Base-by-base conservation (phyloP, 2,797 vertebrate genomes). In the Sebastiscus albofasciatus region DNA sequence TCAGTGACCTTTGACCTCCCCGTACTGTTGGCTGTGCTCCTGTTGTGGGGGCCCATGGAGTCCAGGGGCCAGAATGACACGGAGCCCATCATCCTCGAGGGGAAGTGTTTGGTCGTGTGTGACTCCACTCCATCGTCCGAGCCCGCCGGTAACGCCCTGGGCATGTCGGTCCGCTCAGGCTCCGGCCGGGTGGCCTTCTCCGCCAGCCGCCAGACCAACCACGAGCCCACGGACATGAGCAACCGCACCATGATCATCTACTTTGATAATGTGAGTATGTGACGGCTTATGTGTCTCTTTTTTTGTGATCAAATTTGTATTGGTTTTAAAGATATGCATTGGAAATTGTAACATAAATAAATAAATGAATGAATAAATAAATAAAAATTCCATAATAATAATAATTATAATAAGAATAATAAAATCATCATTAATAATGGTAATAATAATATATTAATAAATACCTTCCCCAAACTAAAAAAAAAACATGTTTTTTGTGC, bases 221-320 rank as follows among this genome's bases (percentile, higher is more conserved):
- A 96, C 8, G 96, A 97, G 84, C 96, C 96, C 65, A 96, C 96
- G 1, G 96, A 96, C 86, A 96, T 96, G 96, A 96, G 96, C 93
- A 97, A 97, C 77, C 95, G 95, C 82, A 96, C 95, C 77, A 96
- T 96, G 95, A 96, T 96, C 86, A 96, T 96, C 94, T 96, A 96
- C 90, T 97, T 97, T 68, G 96, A 97, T 79, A 95, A 96, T 82
- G 96, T 97, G 84, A 94, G 90, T 90, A 27, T 29, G 9, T 13
- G 22, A 36, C 10, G 31, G 13, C 33, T 64, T 7, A 2, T 33
- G 26, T 46, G 24, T 55, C 16, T 42, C 39, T 54, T 64, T 46
- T 42, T 33, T 46, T 16, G 31, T 46, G 16, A 46, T 46, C 42
- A 46, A 46, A 46, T 46, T 16, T 16, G 14, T 4, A 16, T 42